A percentile compares a stretch with the other conserved stretches of the same genome.
Evolutionary conservation across 2,113 vertebrate genomes (phyloP).

Genomic region (Ceyx margarethae): DNA sequence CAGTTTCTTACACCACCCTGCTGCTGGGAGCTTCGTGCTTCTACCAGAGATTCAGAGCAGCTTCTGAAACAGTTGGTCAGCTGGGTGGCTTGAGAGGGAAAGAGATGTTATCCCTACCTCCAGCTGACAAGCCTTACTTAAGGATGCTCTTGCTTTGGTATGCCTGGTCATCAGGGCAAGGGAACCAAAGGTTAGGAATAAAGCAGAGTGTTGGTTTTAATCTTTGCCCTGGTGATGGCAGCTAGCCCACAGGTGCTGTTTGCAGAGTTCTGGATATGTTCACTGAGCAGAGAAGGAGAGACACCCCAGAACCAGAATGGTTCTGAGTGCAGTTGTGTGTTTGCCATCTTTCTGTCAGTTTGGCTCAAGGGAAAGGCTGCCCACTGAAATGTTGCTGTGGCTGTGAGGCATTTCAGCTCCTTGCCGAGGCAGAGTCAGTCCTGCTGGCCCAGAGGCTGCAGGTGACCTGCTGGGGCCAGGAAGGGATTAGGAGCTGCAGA

Average conservation of each 20-base stretch:
- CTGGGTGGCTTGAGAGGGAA: neutral
- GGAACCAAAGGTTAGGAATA: neutral
- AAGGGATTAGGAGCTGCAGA: neutral
- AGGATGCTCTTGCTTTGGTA: neutral
- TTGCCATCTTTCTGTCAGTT: neutral
- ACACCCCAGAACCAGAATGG: neutral
- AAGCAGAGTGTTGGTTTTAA: neutral
- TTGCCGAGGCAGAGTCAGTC: neutral
- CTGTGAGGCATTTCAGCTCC: neutral
- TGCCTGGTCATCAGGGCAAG: neutral
- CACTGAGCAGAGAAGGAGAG: neutral
- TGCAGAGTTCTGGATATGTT: neutral
- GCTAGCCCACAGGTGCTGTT: neutral
- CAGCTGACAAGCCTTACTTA: neutral
- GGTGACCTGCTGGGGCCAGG: neutral
- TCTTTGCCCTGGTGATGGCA: neutral
- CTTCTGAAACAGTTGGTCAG: neutral
- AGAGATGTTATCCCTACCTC: neutral
- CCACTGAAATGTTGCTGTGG: neutral
- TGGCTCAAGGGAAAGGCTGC: neutral
- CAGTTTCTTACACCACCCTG: neutral
- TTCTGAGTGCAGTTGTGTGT: accelerated
- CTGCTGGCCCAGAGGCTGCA: neutral
- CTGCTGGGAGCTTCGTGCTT: neutral
- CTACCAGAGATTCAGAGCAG: neutral